phyloP scores from a whole-genome alignment of 2,888 invertebrate species.

The Drosophila infuscata region DNA sequence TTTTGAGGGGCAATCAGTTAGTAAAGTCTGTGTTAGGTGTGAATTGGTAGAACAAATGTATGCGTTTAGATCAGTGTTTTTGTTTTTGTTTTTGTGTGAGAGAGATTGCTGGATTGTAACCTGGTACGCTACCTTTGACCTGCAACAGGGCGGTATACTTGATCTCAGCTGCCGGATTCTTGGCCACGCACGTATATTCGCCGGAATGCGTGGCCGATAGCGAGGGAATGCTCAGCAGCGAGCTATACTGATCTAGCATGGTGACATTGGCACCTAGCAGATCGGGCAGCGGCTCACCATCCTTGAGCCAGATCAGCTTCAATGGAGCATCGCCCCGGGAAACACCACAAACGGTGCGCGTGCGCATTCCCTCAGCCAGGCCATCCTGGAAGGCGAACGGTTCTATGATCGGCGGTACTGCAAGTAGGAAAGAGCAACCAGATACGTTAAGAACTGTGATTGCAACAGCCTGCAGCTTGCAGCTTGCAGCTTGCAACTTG shows the following conservation, averaged over 20 bases:
- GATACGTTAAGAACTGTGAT: conserved; percentile 53
- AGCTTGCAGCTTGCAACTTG: not conserved
- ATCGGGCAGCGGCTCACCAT: conserved; percentile 89
- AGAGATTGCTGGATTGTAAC: conserved; percentile 49
- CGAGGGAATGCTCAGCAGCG: conserved; percentile 91
- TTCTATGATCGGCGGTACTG: conserved; percentile 94
- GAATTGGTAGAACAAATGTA: conserved; percentile 6
- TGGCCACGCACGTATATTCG: conserved; percentile 92
- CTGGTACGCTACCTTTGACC: conserved; percentile 91
- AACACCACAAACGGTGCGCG: conserved; percentile 92
- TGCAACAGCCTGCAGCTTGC: not conserved
- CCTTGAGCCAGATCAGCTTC: conserved; percentile 93
- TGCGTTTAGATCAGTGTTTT: conserved; percentile 6
- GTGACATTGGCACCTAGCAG: conserved; percentile 89
- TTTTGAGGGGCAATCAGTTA: conserved; percentile 61
- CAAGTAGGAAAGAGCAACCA: conserved; percentile 82
- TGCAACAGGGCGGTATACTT: conserved; percentile 92
- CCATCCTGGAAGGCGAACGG: conserved; percentile 94
- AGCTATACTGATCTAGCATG: conserved; percentile 91
- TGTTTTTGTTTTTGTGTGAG: conserved; percentile 15
- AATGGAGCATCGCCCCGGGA: conserved; percentile 93
- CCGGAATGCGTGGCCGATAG: conserved; percentile 91
- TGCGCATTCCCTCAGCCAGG: conserved; percentile 92
- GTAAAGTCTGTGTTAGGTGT: conserved; percentile 38
- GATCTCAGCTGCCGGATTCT: conserved; percentile 92